phyloP scores from a whole-genome alignment of 2,888 invertebrate genomes.

The Oconnorella tubifera region DNA sequence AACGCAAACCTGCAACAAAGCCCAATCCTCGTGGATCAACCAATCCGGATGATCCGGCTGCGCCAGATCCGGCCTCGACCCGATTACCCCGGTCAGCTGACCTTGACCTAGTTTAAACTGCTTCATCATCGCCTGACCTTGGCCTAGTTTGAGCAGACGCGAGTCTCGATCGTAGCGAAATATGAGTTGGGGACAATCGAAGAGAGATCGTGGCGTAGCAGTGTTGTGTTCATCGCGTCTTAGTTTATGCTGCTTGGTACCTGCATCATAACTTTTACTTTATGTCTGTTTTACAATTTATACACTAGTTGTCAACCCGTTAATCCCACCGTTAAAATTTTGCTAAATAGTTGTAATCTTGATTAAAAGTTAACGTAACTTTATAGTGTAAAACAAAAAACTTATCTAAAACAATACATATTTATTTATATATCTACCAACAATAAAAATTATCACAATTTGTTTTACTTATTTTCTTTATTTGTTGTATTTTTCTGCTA shows the following conservation, averaged over 20 bases:
- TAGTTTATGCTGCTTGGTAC: neutral
- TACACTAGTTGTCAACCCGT: too few relatives aligned
- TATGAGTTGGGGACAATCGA: slow-evolving; percentile 74
- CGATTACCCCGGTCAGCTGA: slow-evolving; percentile 37
- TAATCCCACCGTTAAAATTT: too few relatives aligned
- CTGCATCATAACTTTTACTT: too few relatives aligned
- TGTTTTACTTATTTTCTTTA: too few relatives aligned
- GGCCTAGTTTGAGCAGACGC: slow-evolving; percentile 64
- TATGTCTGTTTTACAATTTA: too few relatives aligned
- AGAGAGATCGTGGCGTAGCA: slow-evolving; percentile 74
- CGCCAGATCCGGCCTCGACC: slow-evolving; percentile 39
- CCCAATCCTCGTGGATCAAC: slow-evolving; percentile 86
- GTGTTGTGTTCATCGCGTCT: slow-evolving; percentile 72
- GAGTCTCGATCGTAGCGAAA: slow-evolving; percentile 74
- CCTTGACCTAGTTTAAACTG: slow-evolving; percentile 37
- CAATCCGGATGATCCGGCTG: slow-evolving; percentile 72
- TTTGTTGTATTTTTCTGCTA: too few relatives aligned
- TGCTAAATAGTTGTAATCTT: too few relatives aligned
- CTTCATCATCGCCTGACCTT: slow-evolving; percentile 39
- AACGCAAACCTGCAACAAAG: slow-evolving; percentile 63
- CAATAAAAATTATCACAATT: too few relatives aligned
- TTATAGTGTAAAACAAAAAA: too few relatives aligned
- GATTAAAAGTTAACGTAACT: too few relatives aligned
- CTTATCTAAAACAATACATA: too few relatives aligned
- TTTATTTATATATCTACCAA: too few relatives aligned